Base-by-base conservation (phyloP, 2,888 invertebrate genomes). In the Halocaridina rubra region DNA sequence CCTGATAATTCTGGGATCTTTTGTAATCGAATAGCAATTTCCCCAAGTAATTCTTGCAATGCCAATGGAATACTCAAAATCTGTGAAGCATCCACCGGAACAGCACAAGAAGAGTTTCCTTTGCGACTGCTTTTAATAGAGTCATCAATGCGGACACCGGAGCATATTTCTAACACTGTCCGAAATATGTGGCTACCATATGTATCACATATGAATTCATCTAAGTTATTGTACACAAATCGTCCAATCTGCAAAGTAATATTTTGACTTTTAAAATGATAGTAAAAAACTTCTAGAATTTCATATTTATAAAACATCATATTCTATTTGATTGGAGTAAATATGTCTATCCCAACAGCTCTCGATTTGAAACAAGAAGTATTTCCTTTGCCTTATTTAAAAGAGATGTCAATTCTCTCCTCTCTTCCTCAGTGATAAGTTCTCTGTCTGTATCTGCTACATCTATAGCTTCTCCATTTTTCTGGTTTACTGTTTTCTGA, bases 151-250 rank as follows among this genome's bases (percentile, higher is more conserved):
- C 69, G 72, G 30, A 81, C 33, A 4, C 84, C 87, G 3, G 85
- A 81, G 59, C 84, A 80, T n/a, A 81, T 53, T 90, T 94, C 93
- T n/a, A 96, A 90, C 0, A 94, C 94, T 10, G 94, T 94, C 75
- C 96, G 93, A 88, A 96, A 91, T 4, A 96, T 93, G 89, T 95
- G 95, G 91, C 94, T 96, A 0, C 95, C 96, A 88, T 95, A 95
- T 0, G 92, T 91, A 90, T 96, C 95, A 93, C 94, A 94, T 0
- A 95, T 93, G 89, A 95, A 96, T 90, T 96, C 96, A 90, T 96
- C 96, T 84, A 96, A 91, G 91, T 97, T 97, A 90, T 97, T 97
- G 0, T 96, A 91, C 27, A 94, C 92, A 91, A 95, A 97, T 91
- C 94, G 95, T 85, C 94, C 93, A 3, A 95, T 92, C 87, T 87